Percentiles rank a stretch among this genome's conserved stretches.
Conservation (phyloP, 1,140 invertebrate genomes). For the Thereuonema tuberculata region DNA sequence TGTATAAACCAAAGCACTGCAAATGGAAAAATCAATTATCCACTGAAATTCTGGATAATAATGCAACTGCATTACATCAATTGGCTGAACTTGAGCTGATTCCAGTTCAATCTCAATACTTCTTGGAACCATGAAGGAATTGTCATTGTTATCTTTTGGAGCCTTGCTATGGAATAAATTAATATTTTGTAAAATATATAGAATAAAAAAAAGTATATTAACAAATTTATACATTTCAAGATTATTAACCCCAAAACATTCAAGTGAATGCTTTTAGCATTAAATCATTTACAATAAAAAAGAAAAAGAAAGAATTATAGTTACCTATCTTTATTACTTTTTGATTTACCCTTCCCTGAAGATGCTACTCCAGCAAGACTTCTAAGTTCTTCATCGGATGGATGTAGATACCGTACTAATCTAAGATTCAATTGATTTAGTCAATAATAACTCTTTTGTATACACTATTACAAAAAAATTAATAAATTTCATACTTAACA, state of each 20-base stretch:
- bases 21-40: slow-evolving; percentile 84
- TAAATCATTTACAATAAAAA: not conserved
- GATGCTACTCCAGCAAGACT: slow-evolving; percentile 50
- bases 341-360: slow-evolving; percentile 44
- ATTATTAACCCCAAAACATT: not conserved
- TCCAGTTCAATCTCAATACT: slow-evolving; percentile 76
- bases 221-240: not conserved
- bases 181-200: not conserved
- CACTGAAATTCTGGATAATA: slow-evolving; percentile 91
- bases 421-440: slow-evolving; percentile 29
- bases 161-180: not conserved
- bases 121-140: slow-evolving; percentile 72
- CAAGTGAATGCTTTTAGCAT: not conserved
- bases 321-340: slow-evolving; percentile 36
- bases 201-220: not conserved
- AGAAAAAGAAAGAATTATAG: not conserved
- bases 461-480: no score
- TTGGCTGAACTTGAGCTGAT: slow-evolving; percentile 54
- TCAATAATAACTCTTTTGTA: no score
- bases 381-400: slow-evolving; percentile 75
- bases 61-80: slow-evolving; percentile 80
- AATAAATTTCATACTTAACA: no score
- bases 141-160: slow-evolving; percentile 28
- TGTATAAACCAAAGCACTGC: slow-evolving; percentile 69
- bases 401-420: slow-evolving; percentile 75